A percentile compares a stretch with the other conserved stretches of the same genome.
Evolutionary conservation across 2,888 invertebrate species (phyloP).

Genomic region (Athrips mouffetella): DNA sequence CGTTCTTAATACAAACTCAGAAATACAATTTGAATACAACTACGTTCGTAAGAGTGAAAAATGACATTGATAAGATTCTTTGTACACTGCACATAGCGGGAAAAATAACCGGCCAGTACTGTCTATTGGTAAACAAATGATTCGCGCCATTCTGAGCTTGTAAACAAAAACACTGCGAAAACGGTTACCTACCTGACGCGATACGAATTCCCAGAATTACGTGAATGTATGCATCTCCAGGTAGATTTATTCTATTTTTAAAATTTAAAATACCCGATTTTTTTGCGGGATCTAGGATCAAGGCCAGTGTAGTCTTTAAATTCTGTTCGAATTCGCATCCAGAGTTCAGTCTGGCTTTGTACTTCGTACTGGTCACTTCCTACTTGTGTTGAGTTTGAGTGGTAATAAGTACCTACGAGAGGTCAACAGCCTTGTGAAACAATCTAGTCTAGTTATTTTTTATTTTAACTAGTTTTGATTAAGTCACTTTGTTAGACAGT

Average conservation of each 20-base stretch:
- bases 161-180: constrained; percentile 63
- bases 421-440: constrained; percentile 48
- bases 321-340: constrained; percentile 62
- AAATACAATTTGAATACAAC: not conserved
- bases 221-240: constrained; percentile 26
- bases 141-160: constrained; percentile 66
- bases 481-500: constrained; percentile 11
- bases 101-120: constrained; percentile 44
- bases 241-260: constrained; percentile 15
- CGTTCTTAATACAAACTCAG: too few relatives aligned
- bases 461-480: constrained; percentile 13
- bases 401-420: constrained; percentile 65
- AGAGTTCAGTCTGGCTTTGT: constrained; percentile 71
- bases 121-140: constrained; percentile 64
- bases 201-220: constrained; percentile 40
- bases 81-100: constrained; percentile 42
- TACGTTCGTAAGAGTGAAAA: not conserved
- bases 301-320: constrained; percentile 69
- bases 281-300: constrained; percentile 57
- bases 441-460: constrained; percentile 23
- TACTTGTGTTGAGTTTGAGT: constrained; percentile 31
- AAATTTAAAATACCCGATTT: not conserved
- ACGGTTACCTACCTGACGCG: constrained; percentile 47
- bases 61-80: constrained; percentile 5
- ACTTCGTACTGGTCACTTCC: constrained; percentile 60